phyloP scores from a whole-genome alignment of 2,888 invertebrate genomes.

The Crepidodera aurea region DNA sequence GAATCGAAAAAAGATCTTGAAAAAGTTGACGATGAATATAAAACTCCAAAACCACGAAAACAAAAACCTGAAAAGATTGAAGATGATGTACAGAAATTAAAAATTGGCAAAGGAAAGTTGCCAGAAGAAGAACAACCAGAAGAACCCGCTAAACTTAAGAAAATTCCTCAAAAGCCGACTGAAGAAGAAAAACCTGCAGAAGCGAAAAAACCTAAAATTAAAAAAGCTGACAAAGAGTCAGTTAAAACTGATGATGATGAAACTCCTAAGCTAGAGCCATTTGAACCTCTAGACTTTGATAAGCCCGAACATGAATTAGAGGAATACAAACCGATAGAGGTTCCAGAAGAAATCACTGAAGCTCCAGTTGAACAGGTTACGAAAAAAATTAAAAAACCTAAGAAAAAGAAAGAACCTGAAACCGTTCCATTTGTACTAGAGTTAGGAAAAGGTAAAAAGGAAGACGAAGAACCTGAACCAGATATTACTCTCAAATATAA shows the following conservation, averaged over 20 bases:
- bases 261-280: conserved; percentile 41
- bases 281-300: conserved; percentile 50
- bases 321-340: conserved; percentile 44
- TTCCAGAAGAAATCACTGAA: conserved; percentile 46
- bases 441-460: conserved; percentile 51
- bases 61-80: conserved; percentile 51
- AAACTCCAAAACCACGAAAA: conserved; percentile 51
- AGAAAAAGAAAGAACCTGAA: conserved; percentile 49
- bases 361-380: conserved; percentile 50
- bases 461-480: conserved; percentile 58
- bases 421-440: conserved; percentile 38
- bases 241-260: conserved; percentile 21
- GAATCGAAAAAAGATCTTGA: conserved; percentile 58
- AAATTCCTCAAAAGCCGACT: conserved; percentile 61
- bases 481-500: conserved; percentile 58
- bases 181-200: conserved; percentile 55
- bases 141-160: conserved; percentile 65
- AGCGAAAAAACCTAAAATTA: conserved; percentile 51
- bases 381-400: conserved; percentile 51
- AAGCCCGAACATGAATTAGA: conserved; percentile 60
- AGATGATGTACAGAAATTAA: conserved; percentile 54
- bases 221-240: conserved; percentile 36
- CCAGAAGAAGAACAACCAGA: conserved; percentile 56
- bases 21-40: conserved; percentile 59
- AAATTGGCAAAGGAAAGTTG: conserved; percentile 63